Base-by-base conservation (phyloP, 1,140 invertebrate species). In the Camponotus floridanus region DNA sequence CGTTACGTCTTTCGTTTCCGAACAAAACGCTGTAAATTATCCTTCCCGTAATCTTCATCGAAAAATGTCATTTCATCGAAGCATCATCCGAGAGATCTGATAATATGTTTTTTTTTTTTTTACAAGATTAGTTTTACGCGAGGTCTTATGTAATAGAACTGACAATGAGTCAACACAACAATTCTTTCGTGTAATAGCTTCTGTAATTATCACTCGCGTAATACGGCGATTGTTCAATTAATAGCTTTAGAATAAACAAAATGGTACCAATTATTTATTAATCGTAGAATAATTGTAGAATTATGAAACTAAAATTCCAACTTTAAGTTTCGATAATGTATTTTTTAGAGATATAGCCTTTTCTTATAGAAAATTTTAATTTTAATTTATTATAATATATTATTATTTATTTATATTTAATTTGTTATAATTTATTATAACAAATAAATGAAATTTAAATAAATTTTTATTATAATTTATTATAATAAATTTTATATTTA, bases 11-110 rank as follows among this genome's bases (percentile, higher is more conserved):
- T 68, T 33, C 65, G 64, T 71, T 51, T 36, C 39, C 39, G 36
- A 71, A 81, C 55, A 18, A 26, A 57, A 65, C 64, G 55, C 45
- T 61, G 48, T 85, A 87, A 85, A 87, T 87, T 84, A 67, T 31
- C 64, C 39, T 61, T 76, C 33, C 45, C 61, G 26, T 26, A 85
- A 76, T 71, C 18, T 57, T 13, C 7, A n/a, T 4, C 59, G 36
- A 85, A 85, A 85, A 85, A 65, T 76, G 13, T 73, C 26, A 51
- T 51, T 76, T 84, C 36, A 45, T 57, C 65, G 36, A 36, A 31
- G 18, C 26, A 39, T 51, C n/a, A 31, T 65, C 15, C 21, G 33
- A 42, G 18, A 76, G 61, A 42, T 76, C 36, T 76, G 4, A 15
- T 13, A n/a, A 7, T 62, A 15, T 6, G 15, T 26, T 26, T 26